phyloP scores from a whole-genome alignment of 2,888 invertebrate genomes.

The Syritta pipiens region DNA sequence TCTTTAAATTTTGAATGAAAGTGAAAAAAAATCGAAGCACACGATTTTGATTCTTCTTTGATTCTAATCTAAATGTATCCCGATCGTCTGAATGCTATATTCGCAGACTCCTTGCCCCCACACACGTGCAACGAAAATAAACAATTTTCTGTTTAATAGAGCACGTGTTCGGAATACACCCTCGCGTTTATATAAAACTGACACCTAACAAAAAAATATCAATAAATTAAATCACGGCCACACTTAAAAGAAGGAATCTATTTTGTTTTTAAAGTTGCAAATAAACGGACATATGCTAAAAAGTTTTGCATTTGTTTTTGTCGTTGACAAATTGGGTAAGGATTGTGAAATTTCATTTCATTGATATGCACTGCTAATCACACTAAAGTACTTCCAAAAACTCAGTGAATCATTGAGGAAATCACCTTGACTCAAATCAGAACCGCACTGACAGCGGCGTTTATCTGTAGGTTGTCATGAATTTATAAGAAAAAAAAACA shows the following conservation, averaged over 20 bases:
- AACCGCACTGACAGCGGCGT: not conserved
- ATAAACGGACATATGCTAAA: too few species aligned
- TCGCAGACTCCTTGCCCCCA: not conserved
- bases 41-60: too few species aligned
- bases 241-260: too few species aligned
- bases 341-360: too few species aligned
- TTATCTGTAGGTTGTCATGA: too few species aligned
- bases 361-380: too few species aligned
- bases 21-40: not conserved
- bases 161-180: not conserved
- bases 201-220: not conserved
- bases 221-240: not conserved
- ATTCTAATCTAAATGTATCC: not conserved
- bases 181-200: not conserved
- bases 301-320: too few species aligned
- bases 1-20: too few species aligned
- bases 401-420: conserved; percentile 11
- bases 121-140: not conserved
- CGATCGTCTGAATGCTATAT: not conserved
- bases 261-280: too few species aligned
- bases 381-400: too few species aligned
- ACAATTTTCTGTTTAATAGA: not conserved
- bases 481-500: too few species aligned
- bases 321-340: too few species aligned
- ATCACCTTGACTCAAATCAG: conserved; percentile 7